These are phyloP conservation scores for Drosophila santomea DNA, from an alignment of 1,140 invertebrate genomes.

Conservation along the genomic window DNA sequence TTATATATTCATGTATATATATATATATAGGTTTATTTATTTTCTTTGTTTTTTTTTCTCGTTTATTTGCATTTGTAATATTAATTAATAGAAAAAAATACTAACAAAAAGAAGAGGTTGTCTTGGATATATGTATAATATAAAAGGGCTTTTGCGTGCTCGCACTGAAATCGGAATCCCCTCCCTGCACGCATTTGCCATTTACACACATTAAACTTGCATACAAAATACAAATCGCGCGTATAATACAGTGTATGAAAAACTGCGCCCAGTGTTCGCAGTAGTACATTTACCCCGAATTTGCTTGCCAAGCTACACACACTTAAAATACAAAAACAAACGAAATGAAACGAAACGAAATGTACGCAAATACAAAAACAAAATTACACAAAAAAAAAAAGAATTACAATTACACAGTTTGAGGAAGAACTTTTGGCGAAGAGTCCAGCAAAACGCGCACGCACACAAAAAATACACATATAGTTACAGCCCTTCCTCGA, in stretches of 20 bases:
- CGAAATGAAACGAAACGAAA: constrained; percentile 2
- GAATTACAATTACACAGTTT: constrained; percentile 15
- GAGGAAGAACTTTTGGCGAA: constrained; percentile 18
- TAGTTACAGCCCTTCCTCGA: constrained; percentile 18
- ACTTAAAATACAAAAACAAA: constrained; percentile 38
- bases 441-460: constrained; percentile 29
- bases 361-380: too few species aligned
- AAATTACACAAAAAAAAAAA: too few species aligned
- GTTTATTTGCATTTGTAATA: constrained; percentile 51
- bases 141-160: constrained; percentile 6
- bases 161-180: constrained; percentile 10
- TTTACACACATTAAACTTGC: constrained; percentile 46
- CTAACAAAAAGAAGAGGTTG: constrained; percentile 80
- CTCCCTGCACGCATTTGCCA: constrained; percentile 13
- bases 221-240: constrained; percentile 32
- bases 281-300: constrained; percentile 35
- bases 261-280: constrained; percentile 20
- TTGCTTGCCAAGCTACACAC: constrained; percentile 43
- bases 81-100: constrained; percentile 78
- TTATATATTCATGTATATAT: constrained; percentile 28
- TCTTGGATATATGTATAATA: constrained; percentile 50
- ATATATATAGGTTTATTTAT: constrained; percentile 16
- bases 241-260: constrained; percentile 53
- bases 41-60: constrained; percentile 10
- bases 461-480: constrained; percentile 23